These are phyloP conservation scores for Aspidapion aeneum DNA, from an alignment of 2,888 invertebrate species.

Conservation along the genomic window DNA sequence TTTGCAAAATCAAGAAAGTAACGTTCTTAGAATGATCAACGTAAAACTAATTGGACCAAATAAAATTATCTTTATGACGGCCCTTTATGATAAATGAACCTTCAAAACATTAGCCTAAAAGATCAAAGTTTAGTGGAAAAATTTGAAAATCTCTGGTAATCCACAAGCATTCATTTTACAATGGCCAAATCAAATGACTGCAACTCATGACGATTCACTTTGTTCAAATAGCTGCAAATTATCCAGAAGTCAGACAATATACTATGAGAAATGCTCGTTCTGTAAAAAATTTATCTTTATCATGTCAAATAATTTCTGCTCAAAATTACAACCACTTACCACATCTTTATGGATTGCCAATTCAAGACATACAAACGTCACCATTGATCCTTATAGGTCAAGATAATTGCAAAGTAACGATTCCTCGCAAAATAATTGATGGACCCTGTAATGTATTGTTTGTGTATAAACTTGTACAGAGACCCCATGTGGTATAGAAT, in stretches of 20 bases:
- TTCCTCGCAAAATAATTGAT: neutral
- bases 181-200: neutral
- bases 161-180: neutral
- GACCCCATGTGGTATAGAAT: no score
- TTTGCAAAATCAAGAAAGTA: neutral
- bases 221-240: neutral
- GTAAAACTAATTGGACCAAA: neutral
- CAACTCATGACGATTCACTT: neutral
- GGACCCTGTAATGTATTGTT: no score
- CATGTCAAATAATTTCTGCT: neutral
- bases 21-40: neutral
- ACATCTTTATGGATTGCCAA: neutral
- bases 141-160: neutral
- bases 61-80: neutral
- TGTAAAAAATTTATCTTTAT: neutral
- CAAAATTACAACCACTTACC: neutral
- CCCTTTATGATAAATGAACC: neutral
- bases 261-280: neutral
- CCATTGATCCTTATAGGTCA: constrained; percentile 11
- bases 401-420: constrained; percentile 1
- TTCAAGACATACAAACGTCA: neutral
- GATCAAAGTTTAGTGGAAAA: neutral
- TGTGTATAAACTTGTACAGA: no score
- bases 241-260: neutral
- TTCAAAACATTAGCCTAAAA: neutral